Evolutionary conservation across 2,888 invertebrate species (phyloP).

Genomic region (Pristionchus entomophagus): DNA sequence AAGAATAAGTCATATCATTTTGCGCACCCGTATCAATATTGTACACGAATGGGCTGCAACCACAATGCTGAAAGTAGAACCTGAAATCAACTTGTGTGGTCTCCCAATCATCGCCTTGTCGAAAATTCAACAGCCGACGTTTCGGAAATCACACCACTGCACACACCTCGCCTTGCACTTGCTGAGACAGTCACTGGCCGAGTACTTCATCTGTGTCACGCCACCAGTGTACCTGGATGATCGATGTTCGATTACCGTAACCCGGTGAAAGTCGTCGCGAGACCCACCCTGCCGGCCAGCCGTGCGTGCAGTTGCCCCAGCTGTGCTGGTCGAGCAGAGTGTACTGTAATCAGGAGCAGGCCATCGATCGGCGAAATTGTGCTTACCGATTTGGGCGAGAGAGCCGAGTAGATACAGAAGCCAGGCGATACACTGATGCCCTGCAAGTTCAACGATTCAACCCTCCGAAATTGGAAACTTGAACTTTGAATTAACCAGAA

Average conservation of each 20-base stretch:
- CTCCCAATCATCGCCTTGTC: too few species aligned
- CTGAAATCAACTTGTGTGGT: slow-evolving; percentile 21
- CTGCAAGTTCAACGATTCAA: neutral
- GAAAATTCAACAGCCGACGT: too few species aligned
- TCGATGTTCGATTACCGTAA: neutral
- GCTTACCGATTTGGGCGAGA: slow-evolving; percentile 39
- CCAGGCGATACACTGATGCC: slow-evolving; percentile 47
- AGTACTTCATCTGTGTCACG: slow-evolving; percentile 33
- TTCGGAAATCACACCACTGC: too few species aligned
- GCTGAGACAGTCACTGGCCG: slow-evolving; percentile 43
- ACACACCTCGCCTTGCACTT: slow-evolving; percentile 48
- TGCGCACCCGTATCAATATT: slow-evolving; percentile 39
- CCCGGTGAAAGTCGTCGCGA: neutral
- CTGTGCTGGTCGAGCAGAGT: slow-evolving; percentile 35
- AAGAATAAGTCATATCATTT: too few species aligned
- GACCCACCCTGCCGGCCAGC: slow-evolving; percentile 28
- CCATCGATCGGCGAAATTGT: neutral
- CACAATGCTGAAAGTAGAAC: slow-evolving; percentile 34
- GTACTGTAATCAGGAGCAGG: slow-evolving; percentile 13
- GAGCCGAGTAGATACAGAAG: slow-evolving; percentile 41
- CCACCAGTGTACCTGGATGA: slow-evolving; percentile 32
- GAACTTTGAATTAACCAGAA: neutral
- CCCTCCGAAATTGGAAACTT: neutral
- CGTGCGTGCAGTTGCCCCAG: slow-evolving; percentile 46
- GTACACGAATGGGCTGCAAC: slow-evolving; percentile 49